A percentile compares a stretch with the other conserved stretches of the same genome.
These are phyloP conservation scores for Zoanthus sociatus DNA, from an alignment of 92 coral and sea anemone species.

Conservation along the genomic window DNA sequence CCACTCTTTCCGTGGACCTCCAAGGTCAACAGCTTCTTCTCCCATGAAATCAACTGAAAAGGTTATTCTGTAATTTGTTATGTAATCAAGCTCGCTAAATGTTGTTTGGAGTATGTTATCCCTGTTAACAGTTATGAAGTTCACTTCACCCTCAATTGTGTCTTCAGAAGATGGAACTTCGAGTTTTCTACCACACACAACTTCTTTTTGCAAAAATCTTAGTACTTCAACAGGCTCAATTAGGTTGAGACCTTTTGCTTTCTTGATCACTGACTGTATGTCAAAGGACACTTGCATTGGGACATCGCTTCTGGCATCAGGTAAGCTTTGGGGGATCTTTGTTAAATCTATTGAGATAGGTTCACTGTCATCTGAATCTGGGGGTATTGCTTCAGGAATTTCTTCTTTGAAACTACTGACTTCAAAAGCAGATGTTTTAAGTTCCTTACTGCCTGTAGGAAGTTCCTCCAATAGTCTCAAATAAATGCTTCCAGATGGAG, in stretches of 20 bases:
- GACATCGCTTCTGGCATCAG: neutral
- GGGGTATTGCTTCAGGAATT: too few relatives aligned
- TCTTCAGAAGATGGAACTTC: slow-evolving; percentile 12
- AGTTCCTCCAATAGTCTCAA: slow-evolving; percentile 57
- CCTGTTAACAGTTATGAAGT: neutral
- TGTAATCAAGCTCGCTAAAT: neutral
- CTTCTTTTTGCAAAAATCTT: neutral
- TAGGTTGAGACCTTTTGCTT: slow-evolving; percentile 37
- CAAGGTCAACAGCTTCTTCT: slow-evolving; percentile 61
- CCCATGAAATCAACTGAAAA: slow-evolving; percentile 65
- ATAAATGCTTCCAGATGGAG: slow-evolving; percentile 59
- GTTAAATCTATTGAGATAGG: too few relatives aligned
- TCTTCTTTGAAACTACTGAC: too few relatives aligned
- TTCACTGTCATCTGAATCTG: too few relatives aligned
- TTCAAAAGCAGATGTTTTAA: too few relatives aligned
- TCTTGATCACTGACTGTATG: slow-evolving; percentile 34
- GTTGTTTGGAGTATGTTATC: neutral
- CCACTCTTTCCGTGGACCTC: slow-evolving; percentile 73
- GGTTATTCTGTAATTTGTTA: slow-evolving; percentile 40
- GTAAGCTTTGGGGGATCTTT: too few relatives aligned
- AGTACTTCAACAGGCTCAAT: slow-evolving; percentile 36
- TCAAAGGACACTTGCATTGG: slow-evolving; percentile 34
- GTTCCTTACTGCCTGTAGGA: neutral
- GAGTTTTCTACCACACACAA: slow-evolving; percentile 43
- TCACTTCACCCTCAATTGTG: slow-evolving; percentile 5